These are phyloP conservation scores for Adineta ricciae DNA, from an alignment of 2,888 invertebrate genomes.

Conservation along the genomic window DNA sequence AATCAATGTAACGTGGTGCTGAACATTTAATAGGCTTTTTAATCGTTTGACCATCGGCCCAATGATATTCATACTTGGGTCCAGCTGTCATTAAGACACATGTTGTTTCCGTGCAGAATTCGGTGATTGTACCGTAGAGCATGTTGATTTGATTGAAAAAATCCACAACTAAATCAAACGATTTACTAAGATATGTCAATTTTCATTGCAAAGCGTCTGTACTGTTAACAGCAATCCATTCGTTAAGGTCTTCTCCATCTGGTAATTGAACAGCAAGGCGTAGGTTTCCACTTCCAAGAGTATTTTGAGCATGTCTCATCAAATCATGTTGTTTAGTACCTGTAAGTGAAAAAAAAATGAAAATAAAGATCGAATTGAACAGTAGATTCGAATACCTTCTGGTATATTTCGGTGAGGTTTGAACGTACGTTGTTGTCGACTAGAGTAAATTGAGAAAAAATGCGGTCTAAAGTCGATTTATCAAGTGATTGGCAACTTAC, in stretches of 20 bases:
- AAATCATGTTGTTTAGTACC: conserved; percentile 27
- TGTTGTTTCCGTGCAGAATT: conserved; percentile 92
- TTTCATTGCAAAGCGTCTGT: too few species aligned
- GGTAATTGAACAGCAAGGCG: conserved; percentile 88
- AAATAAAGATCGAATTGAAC: background rate
- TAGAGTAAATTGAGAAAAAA: background rate
- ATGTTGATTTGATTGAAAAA: conserved; percentile 99
- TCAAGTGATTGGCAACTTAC: background rate
- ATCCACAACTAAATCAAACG: conserved; percentile 72
- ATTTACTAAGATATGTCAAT: conserved; percentile 19
- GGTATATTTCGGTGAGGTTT: conserved; percentile 29
- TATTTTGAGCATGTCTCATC: conserved; percentile 55
- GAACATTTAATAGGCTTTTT: conserved; percentile 96
- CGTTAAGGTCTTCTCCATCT: conserved; percentile 95
- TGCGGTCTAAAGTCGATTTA: background rate
- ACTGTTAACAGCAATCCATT: conserved; percentile 99
- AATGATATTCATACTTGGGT: conserved; percentile 97
- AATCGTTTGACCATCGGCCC: conserved; percentile 95
- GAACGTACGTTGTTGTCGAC: conserved; percentile 29
- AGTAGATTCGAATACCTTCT: background rate
- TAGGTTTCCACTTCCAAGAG: conserved; percentile 89
- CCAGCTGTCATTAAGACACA: conserved; percentile 98
- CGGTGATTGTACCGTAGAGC: conserved; percentile 98
- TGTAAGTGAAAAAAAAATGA: background rate
- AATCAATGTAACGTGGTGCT: conserved; percentile 96